These are phyloP conservation scores for Platygyra sinensis DNA, from an alignment of 64 coral and sea anemone species.

Conservation along the genomic window DNA sequence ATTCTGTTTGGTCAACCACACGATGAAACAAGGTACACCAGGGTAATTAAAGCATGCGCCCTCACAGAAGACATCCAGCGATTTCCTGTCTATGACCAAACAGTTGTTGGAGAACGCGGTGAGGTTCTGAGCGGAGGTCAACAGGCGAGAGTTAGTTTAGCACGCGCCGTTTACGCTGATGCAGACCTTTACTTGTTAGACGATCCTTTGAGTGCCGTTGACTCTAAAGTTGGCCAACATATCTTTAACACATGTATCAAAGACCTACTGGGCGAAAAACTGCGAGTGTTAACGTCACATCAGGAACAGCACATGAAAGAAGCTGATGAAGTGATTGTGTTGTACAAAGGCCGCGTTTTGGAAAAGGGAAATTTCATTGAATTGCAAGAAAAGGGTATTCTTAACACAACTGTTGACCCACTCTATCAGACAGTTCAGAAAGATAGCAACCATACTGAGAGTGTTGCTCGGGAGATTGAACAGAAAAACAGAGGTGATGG, in stretches of 20 bases:
- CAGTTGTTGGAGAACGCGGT: slow-evolving; percentile 9
- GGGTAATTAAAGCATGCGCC: too few species aligned
- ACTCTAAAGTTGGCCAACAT: slow-evolving; percentile 11
- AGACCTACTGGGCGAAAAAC: background rate
- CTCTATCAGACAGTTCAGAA: background rate
- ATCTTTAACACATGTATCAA: background rate
- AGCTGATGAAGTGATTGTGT: slow-evolving; percentile 8
- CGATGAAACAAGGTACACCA: too few species aligned
- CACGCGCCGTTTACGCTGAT: background rate
- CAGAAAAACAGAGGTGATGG: background rate
- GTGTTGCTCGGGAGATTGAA: background rate
- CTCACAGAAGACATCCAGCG: background rate
- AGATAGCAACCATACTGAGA: background rate
- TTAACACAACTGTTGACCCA: background rate
- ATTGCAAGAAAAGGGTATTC: background rate
- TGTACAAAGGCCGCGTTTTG: background rate
- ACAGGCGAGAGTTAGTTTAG: background rate
- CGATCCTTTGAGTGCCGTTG: background rate
- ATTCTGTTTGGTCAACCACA: too few species aligned
- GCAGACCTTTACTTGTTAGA: background rate
- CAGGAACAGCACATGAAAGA: slow-evolving; percentile 19
- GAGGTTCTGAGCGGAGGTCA: slow-evolving; percentile 7
- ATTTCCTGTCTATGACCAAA: background rate
- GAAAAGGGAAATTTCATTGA: background rate
- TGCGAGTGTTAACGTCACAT: background rate